Conservation (phyloP, 2,888 invertebrate species). For the Papilio gigon region DNA sequence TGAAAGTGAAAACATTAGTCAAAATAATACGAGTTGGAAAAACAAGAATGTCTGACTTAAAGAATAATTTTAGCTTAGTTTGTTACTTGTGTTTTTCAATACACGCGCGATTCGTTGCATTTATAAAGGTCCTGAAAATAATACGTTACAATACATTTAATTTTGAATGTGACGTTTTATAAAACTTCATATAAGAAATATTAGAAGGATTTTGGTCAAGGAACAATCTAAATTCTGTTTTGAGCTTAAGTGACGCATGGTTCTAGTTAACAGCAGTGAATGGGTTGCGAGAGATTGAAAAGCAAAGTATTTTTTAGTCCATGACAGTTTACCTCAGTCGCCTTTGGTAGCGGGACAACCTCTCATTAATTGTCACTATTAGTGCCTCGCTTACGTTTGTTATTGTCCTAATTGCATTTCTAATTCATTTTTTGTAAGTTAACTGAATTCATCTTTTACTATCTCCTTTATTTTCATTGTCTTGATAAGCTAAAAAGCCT, state of each 20-base stretch:
- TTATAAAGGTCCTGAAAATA: not conserved
- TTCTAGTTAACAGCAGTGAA: not conserved
- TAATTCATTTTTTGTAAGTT: not conserved
- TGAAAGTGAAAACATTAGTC: not conserved
- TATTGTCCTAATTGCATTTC: not conserved
- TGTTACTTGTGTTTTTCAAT: not conserved
- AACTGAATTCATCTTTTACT: not conserved
- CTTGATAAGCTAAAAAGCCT: not conserved
- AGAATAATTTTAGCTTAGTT: not conserved
- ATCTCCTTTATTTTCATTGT: not conserved
- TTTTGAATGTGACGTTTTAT: not conserved
- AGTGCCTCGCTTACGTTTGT: slow-evolving; percentile 1
- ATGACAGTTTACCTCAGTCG: slow-evolving; percentile 20
- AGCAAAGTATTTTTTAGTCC: not conserved
- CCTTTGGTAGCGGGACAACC: not conserved
- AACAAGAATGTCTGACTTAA: slow-evolving; percentile 21
- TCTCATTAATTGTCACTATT: not conserved
- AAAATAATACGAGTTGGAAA: not conserved
- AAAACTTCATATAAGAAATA: not conserved
- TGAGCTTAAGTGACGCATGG: no score
- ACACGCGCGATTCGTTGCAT: not conserved
- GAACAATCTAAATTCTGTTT: not conserved
- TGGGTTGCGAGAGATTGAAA: not conserved
- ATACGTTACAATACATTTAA: not conserved
- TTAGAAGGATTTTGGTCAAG: not conserved